Evolutionary conservation across 2,797 vertebrate species (phyloP).

Genomic region (Hephaestus fuliginosus): DNA sequence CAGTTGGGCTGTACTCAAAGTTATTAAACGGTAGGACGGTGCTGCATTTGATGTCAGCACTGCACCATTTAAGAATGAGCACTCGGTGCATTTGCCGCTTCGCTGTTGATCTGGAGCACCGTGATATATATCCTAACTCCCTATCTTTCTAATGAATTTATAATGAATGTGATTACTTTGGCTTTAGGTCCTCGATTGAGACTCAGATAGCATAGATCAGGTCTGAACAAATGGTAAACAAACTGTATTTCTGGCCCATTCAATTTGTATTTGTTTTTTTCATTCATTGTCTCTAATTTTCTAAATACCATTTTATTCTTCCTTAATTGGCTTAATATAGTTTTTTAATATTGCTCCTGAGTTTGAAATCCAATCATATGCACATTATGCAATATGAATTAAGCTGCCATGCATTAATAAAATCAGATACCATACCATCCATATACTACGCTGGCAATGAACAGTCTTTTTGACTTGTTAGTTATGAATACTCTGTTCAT

Average conservation of each 20-base stretch:
- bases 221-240: conserved; percentile 11
- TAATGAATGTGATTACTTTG: conserved; percentile 50
- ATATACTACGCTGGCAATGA: conserved; percentile 6
- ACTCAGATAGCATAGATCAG: conserved; percentile 30
- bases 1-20: conserved; percentile 5
- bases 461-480: conserved; percentile 21
- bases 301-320: not conserved
- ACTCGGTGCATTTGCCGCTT: conserved; percentile 29
- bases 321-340: not conserved
- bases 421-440: conserved; percentile 1
- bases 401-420: conserved; percentile 3
- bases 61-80: conserved; percentile 18
- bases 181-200: conserved; percentile 12
- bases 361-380: not conserved
- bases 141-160: conserved; percentile 50
- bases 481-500: conserved; percentile 35
- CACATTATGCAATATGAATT: not conserved
- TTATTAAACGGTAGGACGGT: conserved; percentile 8
- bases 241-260: not conserved
- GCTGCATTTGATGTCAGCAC: conserved; percentile 13
- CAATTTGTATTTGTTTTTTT: not conserved
- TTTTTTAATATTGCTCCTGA: not conserved
- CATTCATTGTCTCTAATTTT: not conserved
- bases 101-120: conserved; percentile 13
- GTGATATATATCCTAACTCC: conserved; percentile 21